These are phyloP conservation scores for Tetanocera ferruginea DNA, from an alignment of 2,888 invertebrate genomes.

Conservation along the genomic window DNA sequence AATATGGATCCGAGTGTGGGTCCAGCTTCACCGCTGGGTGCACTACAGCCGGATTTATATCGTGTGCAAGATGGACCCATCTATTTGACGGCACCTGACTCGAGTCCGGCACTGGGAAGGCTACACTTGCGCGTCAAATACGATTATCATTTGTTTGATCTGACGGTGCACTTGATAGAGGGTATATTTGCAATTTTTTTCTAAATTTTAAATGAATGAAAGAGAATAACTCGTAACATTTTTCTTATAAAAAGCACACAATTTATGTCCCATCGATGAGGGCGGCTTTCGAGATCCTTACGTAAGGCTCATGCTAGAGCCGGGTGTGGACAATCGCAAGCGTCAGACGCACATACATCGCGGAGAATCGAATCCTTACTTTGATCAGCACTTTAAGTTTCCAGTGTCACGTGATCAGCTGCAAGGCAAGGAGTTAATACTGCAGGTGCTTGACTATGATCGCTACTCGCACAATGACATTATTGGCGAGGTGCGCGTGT, in stretches of 20 bases:
- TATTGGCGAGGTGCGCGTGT: slow-evolving; percentile 86
- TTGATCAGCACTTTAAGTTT: slow-evolving; percentile 93
- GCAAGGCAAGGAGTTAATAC: slow-evolving; percentile 78
- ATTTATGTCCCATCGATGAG: slow-evolving; percentile 85
- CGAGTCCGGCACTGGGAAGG: slow-evolving; percentile 81
- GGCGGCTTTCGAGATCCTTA: slow-evolving; percentile 93
- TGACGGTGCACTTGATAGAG: slow-evolving; percentile 93
- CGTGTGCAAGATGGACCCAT: slow-evolving; percentile 84
- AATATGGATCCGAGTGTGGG: slow-evolving; percentile 66
- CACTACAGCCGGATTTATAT: slow-evolving; percentile 89
- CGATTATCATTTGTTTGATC: slow-evolving; percentile 90
- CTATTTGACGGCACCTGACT: slow-evolving; percentile 76
- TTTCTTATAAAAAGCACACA: slow-evolving; percentile 77
- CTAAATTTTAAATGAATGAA: not conserved
- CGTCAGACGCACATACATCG: slow-evolving; percentile 88
- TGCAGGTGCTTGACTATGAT: slow-evolving; percentile 70
- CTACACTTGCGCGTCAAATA: slow-evolving; percentile 88
- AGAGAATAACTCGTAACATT: not conserved
- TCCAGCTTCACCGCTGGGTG: slow-evolving; percentile 78
- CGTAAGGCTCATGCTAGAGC: slow-evolving; percentile 83
- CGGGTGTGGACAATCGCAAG: slow-evolving; percentile 87
- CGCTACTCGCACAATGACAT: slow-evolving; percentile 89
- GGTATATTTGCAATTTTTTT: slow-evolving; percentile 71
- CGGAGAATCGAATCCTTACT: slow-evolving; percentile 88
- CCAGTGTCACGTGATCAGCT: slow-evolving; percentile 91